These are phyloP conservation scores for Bubalus kerabau DNA, from an alignment of 2,113 vertebrate genomes.

Conservation along the genomic window DNA sequence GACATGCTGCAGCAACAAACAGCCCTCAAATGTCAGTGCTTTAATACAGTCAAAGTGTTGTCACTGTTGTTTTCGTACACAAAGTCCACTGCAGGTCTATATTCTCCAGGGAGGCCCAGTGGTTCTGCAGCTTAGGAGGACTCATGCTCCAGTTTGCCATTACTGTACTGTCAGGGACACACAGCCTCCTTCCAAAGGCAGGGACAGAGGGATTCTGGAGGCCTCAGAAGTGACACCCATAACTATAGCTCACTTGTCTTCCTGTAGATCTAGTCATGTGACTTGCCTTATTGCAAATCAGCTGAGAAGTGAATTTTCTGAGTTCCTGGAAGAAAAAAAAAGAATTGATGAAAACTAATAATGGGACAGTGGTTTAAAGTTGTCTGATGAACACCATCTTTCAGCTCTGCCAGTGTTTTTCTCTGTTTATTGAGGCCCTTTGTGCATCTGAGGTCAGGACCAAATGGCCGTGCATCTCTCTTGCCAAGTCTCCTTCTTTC, in stretches of 20 bases:
- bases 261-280: not conserved
- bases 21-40: not conserved
- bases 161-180: not conserved
- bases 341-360: not conserved
- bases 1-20: not conserved
- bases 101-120: not conserved
- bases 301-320: not conserved
- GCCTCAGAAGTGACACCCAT: not conserved
- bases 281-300: not conserved
- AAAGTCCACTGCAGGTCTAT: not conserved
- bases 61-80: not conserved
- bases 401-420: not conserved
- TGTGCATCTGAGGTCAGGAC: not conserved
- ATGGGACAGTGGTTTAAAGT: not conserved
- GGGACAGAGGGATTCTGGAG: not conserved
- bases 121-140: not conserved
- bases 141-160: not conserved
- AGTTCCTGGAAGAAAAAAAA: not conserved
- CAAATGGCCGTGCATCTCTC: not conserved
- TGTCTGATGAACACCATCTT: not conserved
- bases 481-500: not conserved
- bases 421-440: not conserved
- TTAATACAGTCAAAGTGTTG: not conserved
- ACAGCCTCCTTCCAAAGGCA: not conserved
- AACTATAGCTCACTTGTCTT: not conserved